Evolutionary conservation across 2,888 invertebrate species (phyloP), one percentile per base, ranked within the genome.

Genomic region (Xanthorhoe spadicearia): DNA sequence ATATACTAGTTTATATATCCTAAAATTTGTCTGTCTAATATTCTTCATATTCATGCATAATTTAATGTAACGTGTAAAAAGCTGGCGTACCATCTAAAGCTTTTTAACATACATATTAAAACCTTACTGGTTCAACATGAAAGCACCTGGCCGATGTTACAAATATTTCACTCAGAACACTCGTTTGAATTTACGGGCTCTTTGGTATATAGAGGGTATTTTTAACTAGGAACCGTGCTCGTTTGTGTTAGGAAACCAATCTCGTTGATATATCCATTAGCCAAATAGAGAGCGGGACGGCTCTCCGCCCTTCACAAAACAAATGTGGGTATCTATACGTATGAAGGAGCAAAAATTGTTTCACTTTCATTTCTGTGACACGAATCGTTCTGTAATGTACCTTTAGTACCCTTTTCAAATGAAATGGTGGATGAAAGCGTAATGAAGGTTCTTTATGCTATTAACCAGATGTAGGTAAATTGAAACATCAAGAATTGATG

Each of bases 261-360:
- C 84, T 85, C 82, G 78, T 83, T 84, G 84, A 84, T 84, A 84
- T 80, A 83, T 86, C 87, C 87, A 86, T 87, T 87, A 87, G 84
- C 84, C 76, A 85, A 87, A 86, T 86, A 85, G 84, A 84, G 80
- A 83, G 74, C 60, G 77, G 69, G 79, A 72, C 76, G 76, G 74
- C 72, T 68, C 74, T 66, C 74, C 75, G 75, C 77, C 81, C 78
- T 76, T 82, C 76, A 80, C 79, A 82, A 83, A 83, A 82, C 82
- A 83, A 79, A 79, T 77, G 78, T 70, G 76, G 76, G 73, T 75
- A 76, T 72, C 74, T 72, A 76, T 77, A 77, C 75, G 76, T 77
- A 77, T 75, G 76, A 78, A 75, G 77, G 77, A 77, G 76, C 77
- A 78, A 80, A 80, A 77, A 83, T 80, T 78, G 79, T 79, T 79